A percentile compares a stretch with the other conserved stretches of the same genome.
phyloP scores from a whole-genome alignment of 2,797 vertebrate species.

The Tapera naevia region DNA sequence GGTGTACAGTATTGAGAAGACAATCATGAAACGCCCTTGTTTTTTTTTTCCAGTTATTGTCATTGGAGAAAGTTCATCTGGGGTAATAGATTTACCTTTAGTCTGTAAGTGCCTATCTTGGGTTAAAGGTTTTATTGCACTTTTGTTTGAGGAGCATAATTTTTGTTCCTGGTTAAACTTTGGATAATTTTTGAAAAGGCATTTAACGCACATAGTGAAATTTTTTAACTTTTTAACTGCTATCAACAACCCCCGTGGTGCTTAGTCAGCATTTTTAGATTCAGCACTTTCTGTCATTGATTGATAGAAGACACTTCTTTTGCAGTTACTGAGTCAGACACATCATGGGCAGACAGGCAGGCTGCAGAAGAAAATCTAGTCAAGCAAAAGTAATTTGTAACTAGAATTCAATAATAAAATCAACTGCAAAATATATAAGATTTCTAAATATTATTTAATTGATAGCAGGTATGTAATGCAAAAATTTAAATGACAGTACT shows the following conservation, averaged over 20 bases:
- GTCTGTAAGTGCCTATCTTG: background rate
- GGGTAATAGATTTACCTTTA: background rate
- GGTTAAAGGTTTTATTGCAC: background rate
- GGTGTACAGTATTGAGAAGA: background rate
- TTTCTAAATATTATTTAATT: background rate
- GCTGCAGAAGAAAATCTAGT: slow-evolving; percentile 54
- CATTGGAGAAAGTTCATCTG: background rate
- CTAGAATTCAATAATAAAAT: slow-evolving; percentile 33
- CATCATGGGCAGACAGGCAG: slow-evolving; percentile 65
- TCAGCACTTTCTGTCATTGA: slow-evolving; percentile 75
- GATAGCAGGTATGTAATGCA: background rate
- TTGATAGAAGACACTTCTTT: slow-evolving; percentile 75
- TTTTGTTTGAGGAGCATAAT: background rate
- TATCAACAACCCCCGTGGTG: slow-evolving; percentile 23
- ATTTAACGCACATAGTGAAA: background rate
- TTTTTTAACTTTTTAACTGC: background rate
- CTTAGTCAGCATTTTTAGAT: slow-evolving; percentile 64
- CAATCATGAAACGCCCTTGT: background rate
- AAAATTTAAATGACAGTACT: background rate
- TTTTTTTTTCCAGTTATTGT: background rate
- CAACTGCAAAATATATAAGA: background rate
- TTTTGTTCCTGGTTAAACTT: background rate
- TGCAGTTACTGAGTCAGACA: slow-evolving; percentile 57
- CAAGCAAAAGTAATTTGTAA: slow-evolving; percentile 10
- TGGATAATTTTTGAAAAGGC: background rate